Base-by-base conservation (phyloP, 1,140 invertebrate species). In the Leptinotarsa defecta region DNA sequence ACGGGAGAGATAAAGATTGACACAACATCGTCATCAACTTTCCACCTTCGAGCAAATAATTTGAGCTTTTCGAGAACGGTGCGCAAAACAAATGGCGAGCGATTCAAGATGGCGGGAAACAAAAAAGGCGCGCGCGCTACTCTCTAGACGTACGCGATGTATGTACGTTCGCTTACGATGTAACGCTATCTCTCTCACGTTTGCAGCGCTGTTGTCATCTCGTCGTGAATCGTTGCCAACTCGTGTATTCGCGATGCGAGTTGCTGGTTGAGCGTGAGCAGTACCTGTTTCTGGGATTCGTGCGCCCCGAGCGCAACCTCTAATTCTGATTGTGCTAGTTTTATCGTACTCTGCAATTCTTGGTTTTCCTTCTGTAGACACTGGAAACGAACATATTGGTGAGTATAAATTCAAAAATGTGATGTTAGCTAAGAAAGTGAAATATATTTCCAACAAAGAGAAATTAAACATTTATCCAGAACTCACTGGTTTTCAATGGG, bases 221-320 rank as follows among this genome's bases (percentile, higher is more conserved):
- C 94, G 86, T 92, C 91, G 86, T 95, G 94, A 85, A 96, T 93
- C 76, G 91, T 91, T 75, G 92, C 92, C 83, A 97, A 87, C 86
- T 97, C 95, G 83, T 95, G 93, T 76, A 98, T 92, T 82, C 94
- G 93, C 63, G 91, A 88, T 69, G 93, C 93, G 76, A 98, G 87
- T 86, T 95, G 92, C 75, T 92, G 88, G 86, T 96, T 96, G 63
- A 97, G 86, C 61, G 93, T 94, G 79, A 96, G 91, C 74, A 97
- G 88, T 76, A 96, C 94, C 82, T 94, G 91, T 80, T 92, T 89
- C 85, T 96, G 94, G 64, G 93, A 92, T 86, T 96, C 94, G 83
- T 96, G 94, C 19, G 93, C 91, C 74, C 92, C 90, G 69, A 94
- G 86, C 6, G 93, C 91, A 64, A 95, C 90, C 80, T 96, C 94